Conservation (phyloP, 2,797 vertebrate genomes). For the Miichthys miiuy region DNA sequence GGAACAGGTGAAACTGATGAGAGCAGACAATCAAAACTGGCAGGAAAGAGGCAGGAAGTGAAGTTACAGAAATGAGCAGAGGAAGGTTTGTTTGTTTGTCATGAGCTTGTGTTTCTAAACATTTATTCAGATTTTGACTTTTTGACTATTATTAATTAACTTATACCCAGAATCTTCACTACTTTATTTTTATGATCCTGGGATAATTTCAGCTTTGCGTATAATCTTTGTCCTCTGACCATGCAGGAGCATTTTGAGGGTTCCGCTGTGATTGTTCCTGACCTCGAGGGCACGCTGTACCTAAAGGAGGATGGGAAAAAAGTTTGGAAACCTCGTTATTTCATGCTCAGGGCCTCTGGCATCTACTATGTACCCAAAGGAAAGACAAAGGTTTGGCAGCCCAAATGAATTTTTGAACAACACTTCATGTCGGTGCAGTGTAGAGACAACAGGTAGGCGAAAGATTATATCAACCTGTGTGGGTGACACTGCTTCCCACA, state of each 20-base stretch:
- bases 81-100: too few relatives aligned
- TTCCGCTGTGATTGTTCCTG: conserved; percentile 88
- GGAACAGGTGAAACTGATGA: too few relatives aligned
- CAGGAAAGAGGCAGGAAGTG: too few relatives aligned
- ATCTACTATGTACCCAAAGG: conserved; percentile 96
- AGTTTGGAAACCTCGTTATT: conserved; percentile 92
- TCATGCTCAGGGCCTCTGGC: conserved; percentile 93
- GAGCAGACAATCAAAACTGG: too few relatives aligned
- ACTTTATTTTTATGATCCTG: too few relatives aligned
- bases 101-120: too few relatives aligned
- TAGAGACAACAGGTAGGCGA: not conserved
- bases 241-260: conserved; percentile 91
- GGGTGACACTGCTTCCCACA: not conserved
- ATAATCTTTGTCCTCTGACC: not conserved
- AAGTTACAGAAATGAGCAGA: too few relatives aligned
- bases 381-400: conserved; percentile 91
- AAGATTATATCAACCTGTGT: not conserved
- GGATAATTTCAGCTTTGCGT: not conserved
- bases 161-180: too few relatives aligned
- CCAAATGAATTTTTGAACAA: not conserved
- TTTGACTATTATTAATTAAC: too few relatives aligned
- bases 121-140: too few relatives aligned
- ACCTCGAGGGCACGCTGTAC: conserved; percentile 90
- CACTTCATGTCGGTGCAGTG: not conserved
- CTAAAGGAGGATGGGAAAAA: conserved; percentile 94